These are phyloP conservation scores for Anthopleura sola DNA, from an alignment of 64 coral and sea anemone genomes.

Conservation along the genomic window DNA sequence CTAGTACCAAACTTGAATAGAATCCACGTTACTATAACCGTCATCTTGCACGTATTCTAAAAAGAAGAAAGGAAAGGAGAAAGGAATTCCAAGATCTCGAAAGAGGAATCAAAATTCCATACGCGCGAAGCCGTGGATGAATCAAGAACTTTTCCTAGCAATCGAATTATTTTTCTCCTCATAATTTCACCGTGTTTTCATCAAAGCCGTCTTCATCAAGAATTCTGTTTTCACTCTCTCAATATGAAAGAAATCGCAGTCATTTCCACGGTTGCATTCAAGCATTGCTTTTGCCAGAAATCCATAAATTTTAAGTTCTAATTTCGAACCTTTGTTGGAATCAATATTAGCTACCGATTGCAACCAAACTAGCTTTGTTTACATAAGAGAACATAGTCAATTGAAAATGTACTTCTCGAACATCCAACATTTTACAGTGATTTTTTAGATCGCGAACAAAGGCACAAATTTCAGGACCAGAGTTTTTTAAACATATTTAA, in stretches of 20 bases:
- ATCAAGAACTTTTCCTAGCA: not conserved
- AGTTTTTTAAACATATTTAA: not conserved
- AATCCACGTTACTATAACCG: not conserved
- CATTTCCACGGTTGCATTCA: not conserved
- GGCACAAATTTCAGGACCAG: not conserved
- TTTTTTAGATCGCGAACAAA: not conserved
- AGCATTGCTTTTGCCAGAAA: not conserved
- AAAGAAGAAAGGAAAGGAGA: not conserved
- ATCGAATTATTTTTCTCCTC: not conserved
- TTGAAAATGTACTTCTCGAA: slow-evolving; percentile 16
- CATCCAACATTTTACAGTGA: not conserved
- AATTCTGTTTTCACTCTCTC: slow-evolving; percentile 13
- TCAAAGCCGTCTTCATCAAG: not conserved
- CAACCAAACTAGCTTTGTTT: not conserved
- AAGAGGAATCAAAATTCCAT: not conserved
- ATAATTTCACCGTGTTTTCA: slow-evolving; percentile 4
- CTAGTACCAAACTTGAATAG: slow-evolving; percentile 38
- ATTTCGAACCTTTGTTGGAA: not conserved
- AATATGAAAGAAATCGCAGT: slow-evolving; percentile 6
- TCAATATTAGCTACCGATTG: not conserved
- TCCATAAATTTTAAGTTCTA: not conserved
- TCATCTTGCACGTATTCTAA: not conserved
- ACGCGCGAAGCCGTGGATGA: not conserved
- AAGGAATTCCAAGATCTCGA: not conserved
- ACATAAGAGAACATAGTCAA: slow-evolving; percentile 9